These are phyloP conservation scores for Hemicordylus capensis DNA, from an alignment of 2,113 vertebrate species.

Conservation along the genomic window DNA sequence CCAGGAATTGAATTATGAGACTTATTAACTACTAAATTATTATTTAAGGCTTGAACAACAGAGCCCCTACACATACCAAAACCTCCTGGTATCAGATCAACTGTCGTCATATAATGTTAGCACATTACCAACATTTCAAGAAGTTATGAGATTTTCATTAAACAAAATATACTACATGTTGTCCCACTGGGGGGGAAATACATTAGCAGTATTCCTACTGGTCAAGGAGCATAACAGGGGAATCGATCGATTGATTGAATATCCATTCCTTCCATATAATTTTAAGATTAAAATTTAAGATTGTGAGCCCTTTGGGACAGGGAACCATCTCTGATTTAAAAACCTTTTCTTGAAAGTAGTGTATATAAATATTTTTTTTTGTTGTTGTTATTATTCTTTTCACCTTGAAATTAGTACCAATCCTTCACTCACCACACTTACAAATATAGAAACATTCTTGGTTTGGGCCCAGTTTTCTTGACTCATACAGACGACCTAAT, in stretches of 20 bases:
- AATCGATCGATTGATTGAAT: too few species aligned
- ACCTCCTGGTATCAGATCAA: constrained; percentile 20
- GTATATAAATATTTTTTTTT: too few species aligned
- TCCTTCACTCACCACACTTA: neutral
- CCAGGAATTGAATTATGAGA: constrained; percentile 32
- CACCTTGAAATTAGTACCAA: neutral
- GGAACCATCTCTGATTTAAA: too few species aligned
- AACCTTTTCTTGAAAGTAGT: too few species aligned
- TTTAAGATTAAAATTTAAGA: too few species aligned
- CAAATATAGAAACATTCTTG: neutral
- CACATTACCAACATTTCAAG: neutral
- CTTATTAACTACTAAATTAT: constrained; percentile 55
- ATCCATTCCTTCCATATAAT: neutral
- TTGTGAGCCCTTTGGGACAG: too few species aligned
- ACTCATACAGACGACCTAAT: neutral
- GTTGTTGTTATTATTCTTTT: too few species aligned
- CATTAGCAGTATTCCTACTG: too few species aligned
- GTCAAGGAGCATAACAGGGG: too few species aligned
- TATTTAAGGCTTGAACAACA: constrained; percentile 19
- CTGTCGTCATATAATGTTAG: neutral
- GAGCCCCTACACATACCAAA: neutral
- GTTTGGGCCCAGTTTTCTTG: neutral
- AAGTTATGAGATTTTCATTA: neutral
- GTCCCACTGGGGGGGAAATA: neutral
- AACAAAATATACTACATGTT: neutral